phyloP scores from a whole-genome alignment of 2,797 vertebrate species.

The Poecilia velifera region DNA sequence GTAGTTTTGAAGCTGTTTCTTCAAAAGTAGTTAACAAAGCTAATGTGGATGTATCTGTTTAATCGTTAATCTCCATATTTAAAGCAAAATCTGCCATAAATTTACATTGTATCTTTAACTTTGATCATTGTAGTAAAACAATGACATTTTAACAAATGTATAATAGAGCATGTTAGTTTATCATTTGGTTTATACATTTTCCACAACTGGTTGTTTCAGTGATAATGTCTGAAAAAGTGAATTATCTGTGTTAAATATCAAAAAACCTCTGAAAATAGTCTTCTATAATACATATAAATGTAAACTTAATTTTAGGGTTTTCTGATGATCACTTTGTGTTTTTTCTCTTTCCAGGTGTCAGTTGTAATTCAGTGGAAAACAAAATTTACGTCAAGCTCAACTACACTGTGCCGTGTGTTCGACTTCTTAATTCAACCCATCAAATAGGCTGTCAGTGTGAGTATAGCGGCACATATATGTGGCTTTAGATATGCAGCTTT shows the following conservation, averaged over 20 bases:
- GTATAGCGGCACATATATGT: conserved; percentile 51
- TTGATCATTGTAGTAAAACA: not conserved
- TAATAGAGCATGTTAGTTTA: not conserved
- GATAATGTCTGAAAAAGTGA: not conserved
- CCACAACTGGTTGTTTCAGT: not conserved
- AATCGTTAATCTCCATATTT: not conserved
- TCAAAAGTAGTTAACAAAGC: not conserved
- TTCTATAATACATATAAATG: no score
- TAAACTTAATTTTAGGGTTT: not conserved
- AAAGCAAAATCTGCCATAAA: not conserved
- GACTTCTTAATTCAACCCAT: conserved; percentile 94
- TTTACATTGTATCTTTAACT: not conserved
- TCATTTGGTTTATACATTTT: not conserved
- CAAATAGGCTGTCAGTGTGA: conserved; percentile 98
- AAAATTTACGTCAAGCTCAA: conserved; percentile 94
- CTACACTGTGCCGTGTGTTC: conserved; percentile 88
- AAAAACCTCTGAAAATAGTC: no score
- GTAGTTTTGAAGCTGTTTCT: not conserved
- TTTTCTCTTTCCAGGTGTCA: conserved; percentile 58
- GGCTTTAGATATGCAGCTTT: not conserved
- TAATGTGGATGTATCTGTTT: not conserved
- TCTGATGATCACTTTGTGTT: not conserved
- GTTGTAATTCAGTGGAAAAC: conserved; percentile 88
- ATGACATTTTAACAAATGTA: not conserved
- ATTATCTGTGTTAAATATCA: not conserved